phyloP scores from a whole-genome alignment of 2,888 invertebrate species.

The Alviniconcha strummeri region DNA sequence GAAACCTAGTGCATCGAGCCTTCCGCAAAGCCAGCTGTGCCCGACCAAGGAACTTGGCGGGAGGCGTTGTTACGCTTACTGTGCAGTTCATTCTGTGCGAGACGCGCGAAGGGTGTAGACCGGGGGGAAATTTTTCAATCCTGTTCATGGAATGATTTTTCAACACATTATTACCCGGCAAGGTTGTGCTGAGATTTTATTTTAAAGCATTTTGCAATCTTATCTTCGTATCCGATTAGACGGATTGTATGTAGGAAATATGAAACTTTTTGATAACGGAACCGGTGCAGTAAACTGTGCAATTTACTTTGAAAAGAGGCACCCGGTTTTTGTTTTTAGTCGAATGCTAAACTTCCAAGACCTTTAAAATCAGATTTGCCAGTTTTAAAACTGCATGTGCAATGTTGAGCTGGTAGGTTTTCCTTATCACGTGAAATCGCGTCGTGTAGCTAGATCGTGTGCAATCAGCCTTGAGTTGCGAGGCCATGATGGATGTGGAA shows the following conservation, averaged over 20 bases:
- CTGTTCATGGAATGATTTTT: background rate
- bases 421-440: background rate
- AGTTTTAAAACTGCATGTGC: background rate
- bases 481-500: constrained; percentile 20
- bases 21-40: background rate
- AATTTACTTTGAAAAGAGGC: background rate
- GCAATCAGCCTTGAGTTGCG: background rate
- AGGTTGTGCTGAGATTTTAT: too few species aligned
- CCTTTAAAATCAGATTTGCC: background rate
- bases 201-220: too few species aligned
- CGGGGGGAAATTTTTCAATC: background rate
- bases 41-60: too few species aligned
- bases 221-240: too few species aligned
- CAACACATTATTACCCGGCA: too few species aligned
- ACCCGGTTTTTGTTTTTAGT: background rate
- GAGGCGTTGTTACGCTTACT: too few species aligned
- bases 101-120: too few species aligned
- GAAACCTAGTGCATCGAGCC: background rate
- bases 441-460: background rate
- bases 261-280: too few species aligned
- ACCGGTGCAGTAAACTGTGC: background rate
- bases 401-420: too few species aligned
- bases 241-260: too few species aligned
- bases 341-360: too few species aligned
- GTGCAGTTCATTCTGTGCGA: too few species aligned